Evolutionary conservation across 2,113 vertebrate species (phyloP), one percentile per base, ranked within the genome.

Genomic region (Cyprinodon tularosa): DNA sequence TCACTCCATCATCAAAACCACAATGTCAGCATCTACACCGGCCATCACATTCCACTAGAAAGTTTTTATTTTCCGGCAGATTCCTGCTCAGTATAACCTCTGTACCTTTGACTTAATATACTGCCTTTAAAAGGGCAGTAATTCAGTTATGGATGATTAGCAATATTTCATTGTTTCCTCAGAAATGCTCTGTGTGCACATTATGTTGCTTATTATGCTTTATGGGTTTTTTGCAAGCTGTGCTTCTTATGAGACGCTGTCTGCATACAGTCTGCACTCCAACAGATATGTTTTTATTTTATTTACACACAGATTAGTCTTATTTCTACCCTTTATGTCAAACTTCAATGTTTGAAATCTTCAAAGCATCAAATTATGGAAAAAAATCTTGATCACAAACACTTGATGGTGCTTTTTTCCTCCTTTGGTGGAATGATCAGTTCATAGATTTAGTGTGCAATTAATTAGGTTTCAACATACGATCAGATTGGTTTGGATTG

Each of bases 1-100:
- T 89, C 89, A 87, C 90, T 93, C 87, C 76, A 91, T 93, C 91
- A 91, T 84, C 63, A 48, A 88, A 91, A 89, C 80, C 80, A 80
- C 86, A 76, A 62, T 83, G 79, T 91, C 91, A 91, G 90, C 89
- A 37, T 79, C 73, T 38, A 80, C 69, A 64, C 83, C 7, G 78
- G 71, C 86, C 82, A 76, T 87, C 76, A 40, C 80, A 48, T 65
- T 89, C 83, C 71, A 44, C 70, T 29, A 72, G 86, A 84, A 86
- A 87, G 90, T 86, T 89, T 90, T 86, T 71, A 85, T 91, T 88
- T 90, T 82, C 74, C 83, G 61, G 82, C 80, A 82, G 75, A 87
- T 71, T 68, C 78, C 85, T 72, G 57, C 85, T 88, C 50, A 57
- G 50, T 86, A 59, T 85, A 84, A 82, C 84, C 87, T 80, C 71